Evolutionary conservation across 2,113 vertebrate species (phyloP).

Genomic region (Megaleporinus macrocephalus): DNA sequence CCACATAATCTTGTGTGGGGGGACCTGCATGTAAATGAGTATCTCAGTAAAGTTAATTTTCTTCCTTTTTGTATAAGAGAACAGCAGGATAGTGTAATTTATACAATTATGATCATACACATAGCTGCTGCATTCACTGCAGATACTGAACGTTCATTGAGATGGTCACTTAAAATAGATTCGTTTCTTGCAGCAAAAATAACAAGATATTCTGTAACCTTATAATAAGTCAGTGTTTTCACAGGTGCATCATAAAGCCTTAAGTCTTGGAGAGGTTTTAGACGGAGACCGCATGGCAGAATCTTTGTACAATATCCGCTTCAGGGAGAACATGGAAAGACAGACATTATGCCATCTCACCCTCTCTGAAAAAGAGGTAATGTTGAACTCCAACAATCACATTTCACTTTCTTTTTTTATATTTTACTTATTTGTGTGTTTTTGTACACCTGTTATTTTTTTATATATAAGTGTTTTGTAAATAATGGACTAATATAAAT

Average conservation of each 20-base stretch:
- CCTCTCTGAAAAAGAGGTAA: conserved; percentile 79
- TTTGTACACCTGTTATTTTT: not conserved
- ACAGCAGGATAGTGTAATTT: no score
- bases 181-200: not conserved
- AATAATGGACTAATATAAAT: no score
- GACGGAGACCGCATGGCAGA: conserved; percentile 93
- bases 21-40: no score
- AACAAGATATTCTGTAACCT: not conserved
- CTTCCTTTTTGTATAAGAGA: no score
- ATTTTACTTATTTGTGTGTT: not conserved
- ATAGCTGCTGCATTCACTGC: no score
- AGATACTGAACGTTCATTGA: no score
- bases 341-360: conserved; percentile 82
- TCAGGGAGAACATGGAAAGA: conserved; percentile 81
- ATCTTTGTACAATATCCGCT: conserved; percentile 85
- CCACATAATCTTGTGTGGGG: no score
- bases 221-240: not conserved
- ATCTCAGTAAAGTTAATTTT: no score
- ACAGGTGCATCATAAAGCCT: conserved; percentile 87
- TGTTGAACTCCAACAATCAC: not conserved
- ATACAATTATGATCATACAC: no score
- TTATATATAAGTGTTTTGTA: no score
- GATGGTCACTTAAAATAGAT: no score
- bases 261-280: conserved; percentile 89
- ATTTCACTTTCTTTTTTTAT: not conserved